A percentile compares a stretch with the other conserved stretches of the same genome.
phyloP scores from a whole-genome alignment of 2,113 vertebrate species.

The Sardina pilchardus region DNA sequence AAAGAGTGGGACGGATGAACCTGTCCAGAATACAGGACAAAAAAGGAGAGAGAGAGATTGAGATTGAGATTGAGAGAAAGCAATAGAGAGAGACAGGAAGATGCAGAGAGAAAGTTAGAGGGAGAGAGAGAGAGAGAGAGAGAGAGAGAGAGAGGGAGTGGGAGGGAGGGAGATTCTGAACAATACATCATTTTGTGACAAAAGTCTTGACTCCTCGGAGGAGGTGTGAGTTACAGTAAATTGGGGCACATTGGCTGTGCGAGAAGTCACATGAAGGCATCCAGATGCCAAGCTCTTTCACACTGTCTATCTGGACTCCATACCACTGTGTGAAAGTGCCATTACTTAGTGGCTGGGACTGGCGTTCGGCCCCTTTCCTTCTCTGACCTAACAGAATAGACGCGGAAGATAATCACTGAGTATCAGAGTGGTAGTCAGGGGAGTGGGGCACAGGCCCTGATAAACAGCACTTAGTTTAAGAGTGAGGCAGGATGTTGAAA shows the following conservation, averaged over 20 bases:
- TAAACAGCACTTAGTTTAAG: too few relatives aligned
- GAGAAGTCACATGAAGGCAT: slow-evolving; percentile 15
- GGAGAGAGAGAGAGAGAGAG: too few relatives aligned
- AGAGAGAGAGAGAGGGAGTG: neutral
- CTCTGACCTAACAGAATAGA: neutral
- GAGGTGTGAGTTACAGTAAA: neutral
- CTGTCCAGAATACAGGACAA: too few relatives aligned
- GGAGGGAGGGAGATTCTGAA: neutral
- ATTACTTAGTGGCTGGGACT: neutral
- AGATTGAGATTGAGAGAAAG: too few relatives aligned
- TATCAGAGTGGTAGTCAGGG: neutral
- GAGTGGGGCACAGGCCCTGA: too few relatives aligned
- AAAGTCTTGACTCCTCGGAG: neutral
- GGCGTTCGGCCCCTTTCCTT: neutral
- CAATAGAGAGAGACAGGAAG: too few relatives aligned
- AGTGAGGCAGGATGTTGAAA: too few relatives aligned
- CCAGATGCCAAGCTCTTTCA: slow-evolving; percentile 20
- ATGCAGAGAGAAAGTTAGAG: too few relatives aligned
- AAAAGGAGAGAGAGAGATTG: neutral
- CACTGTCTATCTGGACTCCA: slow-evolving; percentile 1
- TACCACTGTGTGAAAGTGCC: neutral
- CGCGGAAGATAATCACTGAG: neutral
- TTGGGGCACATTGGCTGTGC: neutral
- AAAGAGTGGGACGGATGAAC: neutral
- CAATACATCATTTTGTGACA: neutral